Percentiles rank a stretch among this genome's conserved stretches.
Evolutionary conservation across 2,113 vertebrate species (phyloP).

Genomic region (Leptobrachium ailaonicum): DNA sequence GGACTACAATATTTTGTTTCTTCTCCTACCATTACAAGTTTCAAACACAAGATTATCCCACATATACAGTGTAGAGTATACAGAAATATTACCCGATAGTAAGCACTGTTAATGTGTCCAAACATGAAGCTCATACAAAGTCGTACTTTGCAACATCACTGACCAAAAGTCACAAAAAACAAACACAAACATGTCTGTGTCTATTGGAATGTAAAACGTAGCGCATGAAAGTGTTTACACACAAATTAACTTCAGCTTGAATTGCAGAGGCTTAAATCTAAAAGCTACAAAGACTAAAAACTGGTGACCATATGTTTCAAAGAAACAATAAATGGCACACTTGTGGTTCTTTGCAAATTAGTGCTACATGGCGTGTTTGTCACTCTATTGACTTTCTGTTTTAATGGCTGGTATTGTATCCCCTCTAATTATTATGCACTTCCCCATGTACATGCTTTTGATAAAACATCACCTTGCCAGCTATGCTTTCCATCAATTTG

Average conservation of each 20-base stretch:
- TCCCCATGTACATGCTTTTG: constrained; percentile 8
- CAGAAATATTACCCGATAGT: not conserved
- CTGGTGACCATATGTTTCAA: constrained; percentile 21
- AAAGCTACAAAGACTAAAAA: constrained; percentile 17
- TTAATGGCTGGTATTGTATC: constrained; percentile 37
- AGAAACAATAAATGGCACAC: constrained; percentile 17
- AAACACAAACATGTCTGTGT: no score
- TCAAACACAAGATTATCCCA: no score
- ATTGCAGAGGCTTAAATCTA: constrained; percentile 1
- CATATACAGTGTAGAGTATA: not conserved
- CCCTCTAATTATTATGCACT: constrained; percentile 31
- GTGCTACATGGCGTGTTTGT: constrained; percentile 22
- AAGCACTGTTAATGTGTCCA: not conserved
- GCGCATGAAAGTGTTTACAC: not conserved
- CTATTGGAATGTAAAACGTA: not conserved
- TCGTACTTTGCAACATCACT: no score
- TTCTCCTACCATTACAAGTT: no score
- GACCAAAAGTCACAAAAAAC: no score
- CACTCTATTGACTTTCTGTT: constrained; percentile 20
- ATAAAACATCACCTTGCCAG: constrained; percentile 34
- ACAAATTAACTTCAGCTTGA: constrained; percentile 21
- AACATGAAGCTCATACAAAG: no score
- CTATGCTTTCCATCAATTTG: constrained; percentile 37
- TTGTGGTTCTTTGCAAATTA: constrained; percentile 24
- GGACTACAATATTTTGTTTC: no score